These are phyloP conservation scores for Lamellibrachia satsuma DNA, from an alignment of 2,888 invertebrate genomes.

Conservation along the genomic window DNA sequence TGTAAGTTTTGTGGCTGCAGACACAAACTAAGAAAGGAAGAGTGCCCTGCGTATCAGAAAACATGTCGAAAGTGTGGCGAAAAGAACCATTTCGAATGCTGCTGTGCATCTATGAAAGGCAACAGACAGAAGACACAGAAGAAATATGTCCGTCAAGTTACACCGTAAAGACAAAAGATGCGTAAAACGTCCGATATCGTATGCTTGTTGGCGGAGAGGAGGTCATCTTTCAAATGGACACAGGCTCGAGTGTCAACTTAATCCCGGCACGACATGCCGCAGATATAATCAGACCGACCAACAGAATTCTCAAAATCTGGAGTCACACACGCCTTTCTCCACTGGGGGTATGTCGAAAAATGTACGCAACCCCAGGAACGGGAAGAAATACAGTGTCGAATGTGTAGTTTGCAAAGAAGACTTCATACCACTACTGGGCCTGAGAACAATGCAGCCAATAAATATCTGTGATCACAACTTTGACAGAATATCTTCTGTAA, in stretches of 20 bases:
- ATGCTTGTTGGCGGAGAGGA: slow-evolving; percentile 21
- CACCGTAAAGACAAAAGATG: background rate
- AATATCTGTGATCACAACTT: slow-evolving; percentile 31
- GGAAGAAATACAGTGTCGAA: slow-evolving; percentile 31
- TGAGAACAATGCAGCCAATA: slow-evolving; percentile 30
- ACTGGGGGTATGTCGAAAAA: slow-evolving; percentile 14
- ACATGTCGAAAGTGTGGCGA: slow-evolving; percentile 22
- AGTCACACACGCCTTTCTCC: slow-evolving; percentile 19
- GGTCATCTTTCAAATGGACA: slow-evolving; percentile 35
- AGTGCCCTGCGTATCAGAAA: slow-evolving; percentile 29
- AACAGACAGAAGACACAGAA: background rate
- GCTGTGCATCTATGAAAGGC: slow-evolving; percentile 19
- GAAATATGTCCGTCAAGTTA: background rate
- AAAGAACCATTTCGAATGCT: slow-evolving; percentile 24
- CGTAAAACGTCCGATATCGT: too few species aligned
- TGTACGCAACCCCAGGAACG: slow-evolving; percentile 28
- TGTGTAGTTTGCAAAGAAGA: slow-evolving; percentile 31
- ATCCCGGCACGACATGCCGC: slow-evolving; percentile 27
- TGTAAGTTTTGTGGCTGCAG: slow-evolving; percentile 26
- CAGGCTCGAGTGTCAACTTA: slow-evolving; percentile 32
- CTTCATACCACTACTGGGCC: slow-evolving; percentile 29
- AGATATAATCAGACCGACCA: background rate
- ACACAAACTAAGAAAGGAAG: slow-evolving; percentile 28
- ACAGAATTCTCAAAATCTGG: slow-evolving; percentile 25
- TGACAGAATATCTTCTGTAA: slow-evolving; percentile 8